These are phyloP conservation scores for Drymonia ruficornis DNA, from an alignment of 2,888 invertebrate species.

Conservation along the genomic window DNA sequence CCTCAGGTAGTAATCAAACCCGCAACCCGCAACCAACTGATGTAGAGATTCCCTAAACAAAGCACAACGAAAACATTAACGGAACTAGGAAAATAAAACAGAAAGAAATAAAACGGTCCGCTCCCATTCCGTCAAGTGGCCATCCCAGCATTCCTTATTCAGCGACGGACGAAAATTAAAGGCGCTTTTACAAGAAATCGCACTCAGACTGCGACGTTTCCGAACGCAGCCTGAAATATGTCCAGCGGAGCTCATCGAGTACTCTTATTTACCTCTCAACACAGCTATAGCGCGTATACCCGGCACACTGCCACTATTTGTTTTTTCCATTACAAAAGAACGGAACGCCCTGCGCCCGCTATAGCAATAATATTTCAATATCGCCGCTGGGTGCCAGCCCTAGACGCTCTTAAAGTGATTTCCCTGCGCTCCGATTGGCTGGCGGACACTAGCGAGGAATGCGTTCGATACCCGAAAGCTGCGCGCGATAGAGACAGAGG, in stretches of 20 bases:
- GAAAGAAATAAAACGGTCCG: slow-evolving; percentile 26
- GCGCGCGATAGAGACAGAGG: slow-evolving; percentile 51
- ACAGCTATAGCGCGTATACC: slow-evolving; percentile 48
- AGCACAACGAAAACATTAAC: slow-evolving; percentile 12
- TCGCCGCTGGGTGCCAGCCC: slow-evolving; percentile 66
- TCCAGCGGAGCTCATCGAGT: slow-evolving; percentile 62
- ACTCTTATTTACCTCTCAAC: slow-evolving; percentile 68
- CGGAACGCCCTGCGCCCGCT: slow-evolving; percentile 71
- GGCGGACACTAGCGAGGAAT: slow-evolving; percentile 27
- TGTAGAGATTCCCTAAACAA: not conserved
- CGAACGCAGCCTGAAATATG: slow-evolving; percentile 66
- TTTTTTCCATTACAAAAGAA: slow-evolving; percentile 81
- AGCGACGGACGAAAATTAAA: slow-evolving; percentile 75
- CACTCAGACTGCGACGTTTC: slow-evolving; percentile 67
- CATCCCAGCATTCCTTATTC: slow-evolving; percentile 77
- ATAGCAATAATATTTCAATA: slow-evolving; percentile 82
- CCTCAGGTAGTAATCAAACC: no score
- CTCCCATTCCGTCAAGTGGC: slow-evolving; percentile 50
- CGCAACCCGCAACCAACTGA: no score
- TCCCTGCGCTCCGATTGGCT: slow-evolving; percentile 67
- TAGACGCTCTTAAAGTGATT: slow-evolving; percentile 70
- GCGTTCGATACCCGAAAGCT: slow-evolving; percentile 63
- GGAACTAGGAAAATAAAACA: slow-evolving; percentile 38
- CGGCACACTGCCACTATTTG: slow-evolving; percentile 63
- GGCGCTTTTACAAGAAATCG: slow-evolving; percentile 78